Base-by-base conservation (phyloP, 2,113 vertebrate genomes). In the Leptobrachium leishanense region DNA sequence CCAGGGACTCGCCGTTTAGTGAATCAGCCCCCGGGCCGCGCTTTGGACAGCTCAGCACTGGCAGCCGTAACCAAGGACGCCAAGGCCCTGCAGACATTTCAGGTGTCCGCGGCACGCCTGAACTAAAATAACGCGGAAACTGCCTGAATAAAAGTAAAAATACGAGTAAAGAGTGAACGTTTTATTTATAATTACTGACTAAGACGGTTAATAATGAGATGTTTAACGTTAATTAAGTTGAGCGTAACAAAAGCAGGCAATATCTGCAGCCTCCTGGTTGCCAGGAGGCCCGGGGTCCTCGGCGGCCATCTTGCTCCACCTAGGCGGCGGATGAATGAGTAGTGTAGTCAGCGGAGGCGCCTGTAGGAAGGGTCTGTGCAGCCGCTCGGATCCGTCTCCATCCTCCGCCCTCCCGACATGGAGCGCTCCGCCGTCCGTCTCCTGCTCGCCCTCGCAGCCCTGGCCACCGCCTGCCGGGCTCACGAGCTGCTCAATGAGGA, bases 401-500 rank as follows among this genome's bases (percentile, higher is more conserved):
- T 82, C 77, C 0, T 65, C 73, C 73, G 0, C 54, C 44, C 43
- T 5, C 15, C 1, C 11, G 86, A 55, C 85, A 94, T 94, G 93
- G 91, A 85, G 87, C 53, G 65, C 6, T 15, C 75, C 9, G 43
- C n/a, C 53, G 50, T 76, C 66, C 40, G 82, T 50, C 13, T 92
- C 83, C 71, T 91, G 2, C 72, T 92, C 2, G 40, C 90, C 72
- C 43, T 89, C 78, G 7, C 43, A 7, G 43, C 70, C 0, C 12
- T 82, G 31, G 72, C 82, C 6, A 85, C 84, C 5, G 81, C 88
- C 43, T 41, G 85, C 2, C 10, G 85, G 57, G 6, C 43, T 6
- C 44, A 84, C 53, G 89, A 90, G 9, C 85, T 92, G 68, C 84
- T 96, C 39, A 96, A 97, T 80, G 96, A 98, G 66, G 97, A 99